phyloP scores from a whole-genome alignment of 37 sponge, comb jelly and placozoan species.

The Eunapius fragilis region DNA sequence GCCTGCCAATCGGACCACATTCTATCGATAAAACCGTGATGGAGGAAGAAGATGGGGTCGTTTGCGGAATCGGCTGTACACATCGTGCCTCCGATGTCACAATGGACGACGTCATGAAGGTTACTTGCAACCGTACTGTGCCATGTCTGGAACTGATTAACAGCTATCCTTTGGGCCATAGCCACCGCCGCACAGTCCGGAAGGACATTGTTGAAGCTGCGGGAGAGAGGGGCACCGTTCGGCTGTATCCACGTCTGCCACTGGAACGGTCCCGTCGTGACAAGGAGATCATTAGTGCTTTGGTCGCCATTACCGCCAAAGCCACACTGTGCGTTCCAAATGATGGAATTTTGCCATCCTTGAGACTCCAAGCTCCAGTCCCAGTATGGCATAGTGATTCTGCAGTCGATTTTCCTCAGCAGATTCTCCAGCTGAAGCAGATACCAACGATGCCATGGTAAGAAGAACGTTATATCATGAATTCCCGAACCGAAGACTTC shows the following conservation, averaged over 20 bases:
- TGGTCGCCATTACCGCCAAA: constrained; percentile 9
- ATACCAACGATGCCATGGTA: constrained; percentile 39
- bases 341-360: neutral
- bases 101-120: constrained; percentile 13
- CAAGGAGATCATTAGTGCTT: neutral
- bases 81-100: constrained; percentile 31
- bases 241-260: constrained; percentile 6
- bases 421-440: constrained; percentile 47
- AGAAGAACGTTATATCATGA: constrained; percentile 21
- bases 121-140: constrained; percentile 1
- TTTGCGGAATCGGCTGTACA: constrained; percentile 18
- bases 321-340: constrained; percentile 9
- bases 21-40: constrained; percentile 6
- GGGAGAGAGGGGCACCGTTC: constrained; percentile 11
- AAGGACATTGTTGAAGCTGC: constrained; percentile 24
- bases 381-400: constrained; percentile 52
- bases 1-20: constrained; percentile 37
- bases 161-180: neutral
- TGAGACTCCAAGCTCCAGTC: constrained; percentile 30
- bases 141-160: constrained; percentile 26
- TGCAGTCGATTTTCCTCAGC: constrained; percentile 29
- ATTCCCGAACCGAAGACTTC: neutral
- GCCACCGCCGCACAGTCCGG: constrained; percentile 40
- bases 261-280: constrained; percentile 28
- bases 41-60: constrained; percentile 34